phyloP scores from a whole-genome alignment of 2,797 vertebrate species.

The Cossypha polioptera region DNA sequence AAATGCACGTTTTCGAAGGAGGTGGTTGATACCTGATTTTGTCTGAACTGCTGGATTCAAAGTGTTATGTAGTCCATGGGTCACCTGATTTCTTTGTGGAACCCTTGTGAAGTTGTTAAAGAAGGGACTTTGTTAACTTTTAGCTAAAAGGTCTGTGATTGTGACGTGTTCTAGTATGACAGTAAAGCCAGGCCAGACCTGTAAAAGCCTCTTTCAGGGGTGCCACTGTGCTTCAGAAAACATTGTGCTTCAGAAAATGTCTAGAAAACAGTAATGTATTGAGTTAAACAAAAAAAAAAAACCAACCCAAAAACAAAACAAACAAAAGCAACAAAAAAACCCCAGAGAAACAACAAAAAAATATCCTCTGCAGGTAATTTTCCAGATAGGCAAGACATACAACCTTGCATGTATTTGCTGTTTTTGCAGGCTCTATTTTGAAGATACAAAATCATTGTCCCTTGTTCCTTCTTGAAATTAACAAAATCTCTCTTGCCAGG shows the following conservation, averaged over 20 bases:
- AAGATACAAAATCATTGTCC: not conserved
- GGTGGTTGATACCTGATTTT: not conserved
- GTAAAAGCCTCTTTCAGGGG: not conserved
- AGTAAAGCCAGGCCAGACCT: not conserved
- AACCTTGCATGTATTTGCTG: rapidly evolving
- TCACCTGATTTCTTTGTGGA: not conserved
- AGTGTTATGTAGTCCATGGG: rapidly evolving
- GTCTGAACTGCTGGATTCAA: not conserved
- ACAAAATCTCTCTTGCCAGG: not conserved
- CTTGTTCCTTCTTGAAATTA: slow-evolving; percentile 28
- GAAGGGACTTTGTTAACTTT: not conserved
- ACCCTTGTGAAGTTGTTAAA: not conserved
- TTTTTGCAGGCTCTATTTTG: not conserved
- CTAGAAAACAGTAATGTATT: not conserved
- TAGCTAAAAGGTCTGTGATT: not conserved
- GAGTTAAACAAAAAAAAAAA: not conserved
- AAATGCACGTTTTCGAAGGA: not conserved
- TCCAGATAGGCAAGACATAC: not conserved
- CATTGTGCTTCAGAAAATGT: rapidly evolving
- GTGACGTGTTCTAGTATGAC: rapidly evolving
- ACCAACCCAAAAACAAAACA: too few relatives aligned
- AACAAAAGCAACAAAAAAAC: too few relatives aligned
- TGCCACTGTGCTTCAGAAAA: not conserved
- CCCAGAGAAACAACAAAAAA: too few relatives aligned
- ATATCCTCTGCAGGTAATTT: not conserved